Evolutionary conservation across 2,888 invertebrate species (phyloP).

Genomic region (Eupithecia pulchellata): DNA sequence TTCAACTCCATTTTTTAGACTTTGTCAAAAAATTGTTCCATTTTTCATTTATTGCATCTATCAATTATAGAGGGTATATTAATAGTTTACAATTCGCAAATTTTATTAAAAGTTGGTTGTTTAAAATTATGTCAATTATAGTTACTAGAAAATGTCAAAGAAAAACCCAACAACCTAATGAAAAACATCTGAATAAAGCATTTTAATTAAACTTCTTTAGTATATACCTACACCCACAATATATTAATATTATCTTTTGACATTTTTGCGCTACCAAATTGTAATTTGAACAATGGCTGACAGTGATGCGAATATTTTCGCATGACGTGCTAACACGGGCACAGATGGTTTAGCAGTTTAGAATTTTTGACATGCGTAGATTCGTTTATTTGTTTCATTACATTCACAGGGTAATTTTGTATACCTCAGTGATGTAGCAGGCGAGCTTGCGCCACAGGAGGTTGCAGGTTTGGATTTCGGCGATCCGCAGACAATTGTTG

Average conservation of each 20-base stretch:
- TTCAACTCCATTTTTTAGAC: too few relatives aligned
- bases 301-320: constrained; percentile 22
- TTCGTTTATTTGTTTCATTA: background rate
- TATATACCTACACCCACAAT: background rate
- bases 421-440: too few relatives aligned
- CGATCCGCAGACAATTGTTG: too few relatives aligned
- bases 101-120: too few relatives aligned
- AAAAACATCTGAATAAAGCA: background rate
- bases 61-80: too few relatives aligned
- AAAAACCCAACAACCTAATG: background rate
- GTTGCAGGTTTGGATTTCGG: too few relatives aligned
- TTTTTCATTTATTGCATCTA: too few relatives aligned
- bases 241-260: background rate
- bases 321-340: constrained; percentile 4
- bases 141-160: background rate
- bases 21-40: too few relatives aligned
- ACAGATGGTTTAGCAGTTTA: constrained; percentile 9
- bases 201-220: background rate
- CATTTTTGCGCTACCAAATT: constrained; percentile 20
- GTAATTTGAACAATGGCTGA: constrained; percentile 30
- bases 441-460: too few relatives aligned
- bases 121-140: too few relatives aligned
- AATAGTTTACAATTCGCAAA: too few relatives aligned
- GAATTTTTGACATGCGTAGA: background rate
- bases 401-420: background rate